Evolutionary conservation across 2,888 invertebrate genomes (phyloP), one percentile per base, ranked within the genome.

Genomic region (Mylabris sibirica): DNA sequence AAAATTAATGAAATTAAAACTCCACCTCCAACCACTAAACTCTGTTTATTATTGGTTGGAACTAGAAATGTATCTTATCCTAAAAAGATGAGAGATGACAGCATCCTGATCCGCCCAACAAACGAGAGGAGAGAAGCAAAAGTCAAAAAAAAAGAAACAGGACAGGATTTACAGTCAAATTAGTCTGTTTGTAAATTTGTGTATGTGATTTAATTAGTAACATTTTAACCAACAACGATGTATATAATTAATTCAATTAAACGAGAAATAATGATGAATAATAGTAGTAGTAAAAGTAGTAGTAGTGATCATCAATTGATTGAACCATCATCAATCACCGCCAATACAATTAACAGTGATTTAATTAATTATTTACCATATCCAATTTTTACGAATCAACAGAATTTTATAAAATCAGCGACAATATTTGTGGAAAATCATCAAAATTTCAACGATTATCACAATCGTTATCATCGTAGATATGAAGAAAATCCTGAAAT

Each of bases 11-110:
- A 30, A 22, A 57, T 64, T 26, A 20, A 26, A 64, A 41, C 70
- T 67, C 76, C 77, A 75, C 78, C 78, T 74, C 70, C 77, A 76
- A 75, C 74, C 75, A 74, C 73, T 68, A 59, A 60, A 62, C 38
- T 63, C 22, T 41, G 62, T 65, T 64, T 71, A 69, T 70, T 66
- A 80, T 80, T 80, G 79, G 80, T 63, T 62, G 63, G 22, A 65
- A 30, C 68, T 69, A 62, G 69, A 66, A 68, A 68, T 63, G 60
- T 66, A 57, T 69, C 66, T 64, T 64, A 66, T 66, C 66, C 61
- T 64, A 53, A 20, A 49, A 53, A n/a, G 53, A 53, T 53, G 53
- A 12, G 12, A 53, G 22, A 53, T 20, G 9, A 20, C 41, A 49
- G 49, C 49, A 20, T 49, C 49, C 44, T 44, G n/a, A 44, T 30